These are phyloP conservation scores for Nycticebus coucang DNA, from an alignment of 2,113 vertebrate species.

Conservation along the genomic window DNA sequence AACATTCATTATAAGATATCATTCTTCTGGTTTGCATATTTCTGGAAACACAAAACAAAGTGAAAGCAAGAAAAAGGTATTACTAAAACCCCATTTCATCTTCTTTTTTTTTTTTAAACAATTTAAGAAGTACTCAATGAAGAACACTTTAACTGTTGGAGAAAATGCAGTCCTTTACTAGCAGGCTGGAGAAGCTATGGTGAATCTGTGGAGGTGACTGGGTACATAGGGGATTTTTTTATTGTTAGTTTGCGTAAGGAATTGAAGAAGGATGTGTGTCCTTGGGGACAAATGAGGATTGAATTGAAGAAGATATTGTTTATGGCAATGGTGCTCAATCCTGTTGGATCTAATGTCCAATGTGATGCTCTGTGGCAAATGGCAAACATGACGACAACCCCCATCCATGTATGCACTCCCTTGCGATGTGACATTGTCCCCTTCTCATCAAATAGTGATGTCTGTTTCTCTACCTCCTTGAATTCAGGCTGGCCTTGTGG, in stretches of 20 bases:
- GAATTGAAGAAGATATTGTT: not conserved
- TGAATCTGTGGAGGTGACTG: not conserved
- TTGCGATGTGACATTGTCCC: fast-evolving
- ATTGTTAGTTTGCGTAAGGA: not conserved
- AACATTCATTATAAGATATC: not conserved
- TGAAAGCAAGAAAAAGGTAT: not conserved
- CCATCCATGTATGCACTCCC: fast-evolving
- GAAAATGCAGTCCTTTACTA: not conserved
- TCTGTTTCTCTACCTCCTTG: not conserved
- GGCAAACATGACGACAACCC: not conserved
- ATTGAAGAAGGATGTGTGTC: not conserved
- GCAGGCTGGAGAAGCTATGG: not conserved
- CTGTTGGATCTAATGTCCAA: too few relatives aligned
- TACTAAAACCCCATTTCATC: not conserved
- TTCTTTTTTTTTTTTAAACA: not conserved
- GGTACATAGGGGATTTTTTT: not conserved
- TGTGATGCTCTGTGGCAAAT: not conserved
- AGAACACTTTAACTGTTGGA: fast-evolving
- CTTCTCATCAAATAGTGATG: too few relatives aligned
- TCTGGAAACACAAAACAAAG: not conserved
- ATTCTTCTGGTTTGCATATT: not conserved
- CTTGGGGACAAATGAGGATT: not conserved
- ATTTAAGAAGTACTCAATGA: fast-evolving
- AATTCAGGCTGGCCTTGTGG: not conserved
- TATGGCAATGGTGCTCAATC: not conserved